Evolutionary conservation across 2,113 vertebrate genomes (phyloP), one percentile per base, ranked within the genome.

Genomic region (Dipodomys stephensi): DNA sequence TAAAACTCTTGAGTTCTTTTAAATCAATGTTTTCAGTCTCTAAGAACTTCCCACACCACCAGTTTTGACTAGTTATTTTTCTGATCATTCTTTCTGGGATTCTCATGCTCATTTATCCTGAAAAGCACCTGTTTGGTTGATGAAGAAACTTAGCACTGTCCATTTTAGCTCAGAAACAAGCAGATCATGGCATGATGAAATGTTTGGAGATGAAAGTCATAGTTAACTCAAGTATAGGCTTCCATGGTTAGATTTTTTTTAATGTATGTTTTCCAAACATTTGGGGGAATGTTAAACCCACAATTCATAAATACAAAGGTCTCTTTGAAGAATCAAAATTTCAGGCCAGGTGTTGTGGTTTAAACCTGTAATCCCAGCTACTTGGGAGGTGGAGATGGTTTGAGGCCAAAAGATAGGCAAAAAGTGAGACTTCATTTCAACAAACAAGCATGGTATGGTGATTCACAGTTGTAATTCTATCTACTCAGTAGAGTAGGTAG

Each of bases 1-100:
- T 96, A 93, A 87, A 39, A 95, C 91, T 90, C 79, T 86, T 94
- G 69, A 94, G 94, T 65, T 93, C 87, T 90, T 89, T 94, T 35
- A 78, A 92, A 91, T 84, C 16, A 96, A 93, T 1, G 0, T 82
- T 95, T 95, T 95, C 62, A 22, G 28, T 88, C 78, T 83, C 82
- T 89, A 90, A 83, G 87, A 91, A 87, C 20, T 88, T 90, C 82
- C 53, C 23, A 83, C 22, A 28, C 19, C 62, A 67, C n/a, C 67
- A 64, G 27, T 30, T 94, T 80, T 12, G 2, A 68, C 23, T 74
- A 53, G 20, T 18, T 80, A 83, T 94, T 82, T 77, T 79, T 60
- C 69, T 62, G 12, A 57, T 22, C 62, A 30, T 35, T 49, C 25
- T 62, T 95, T 87, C 0, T 12, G 8, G 44, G 23, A 87, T 16